These are phyloP conservation scores for Propithecus deckenii DNA, from an alignment of 2,797 vertebrate genomes.

Conservation along the genomic window DNA sequence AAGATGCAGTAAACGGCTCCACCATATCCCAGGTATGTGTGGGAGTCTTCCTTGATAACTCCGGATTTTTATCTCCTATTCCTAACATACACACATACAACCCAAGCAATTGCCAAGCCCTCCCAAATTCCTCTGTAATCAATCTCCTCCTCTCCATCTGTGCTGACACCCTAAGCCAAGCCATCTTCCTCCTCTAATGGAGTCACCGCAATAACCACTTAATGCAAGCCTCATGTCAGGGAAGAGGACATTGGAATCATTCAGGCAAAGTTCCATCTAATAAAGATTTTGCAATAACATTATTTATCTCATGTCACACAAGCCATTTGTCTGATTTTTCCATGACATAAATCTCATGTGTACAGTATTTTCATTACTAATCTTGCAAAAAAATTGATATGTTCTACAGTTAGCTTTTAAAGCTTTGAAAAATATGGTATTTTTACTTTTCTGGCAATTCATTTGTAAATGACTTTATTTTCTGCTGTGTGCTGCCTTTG, in stretches of 20 bases:
- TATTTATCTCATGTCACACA: background rate
- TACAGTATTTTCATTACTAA: background rate
- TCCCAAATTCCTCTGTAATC: background rate
- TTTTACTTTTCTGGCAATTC: background rate
- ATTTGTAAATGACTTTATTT: background rate
- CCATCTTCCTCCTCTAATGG: background rate
- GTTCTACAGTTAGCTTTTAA: background rate
- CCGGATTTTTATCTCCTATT: background rate
- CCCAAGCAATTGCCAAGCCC: background rate
- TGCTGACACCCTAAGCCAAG: background rate
- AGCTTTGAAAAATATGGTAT: background rate
- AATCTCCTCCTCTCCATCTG: background rate
- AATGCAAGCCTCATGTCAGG: background rate
- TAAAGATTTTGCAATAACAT: background rate
- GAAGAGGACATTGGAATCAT: background rate
- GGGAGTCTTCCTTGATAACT: background rate
- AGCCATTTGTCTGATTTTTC: background rate
- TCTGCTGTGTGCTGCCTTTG: background rate
- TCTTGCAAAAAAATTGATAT: background rate
- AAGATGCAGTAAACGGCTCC: background rate
- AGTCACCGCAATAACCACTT: background rate
- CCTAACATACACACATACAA: background rate
- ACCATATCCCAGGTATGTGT: background rate
- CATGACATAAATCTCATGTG: background rate
- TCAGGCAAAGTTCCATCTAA: background rate